These are phyloP conservation scores for human DNA, from an alignment of 2,113 vertebrate genomes.

Conservation along the genomic window GRCh38 chr5:4724501-4725000, in stretches of 20 bases:
- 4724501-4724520: not conserved
- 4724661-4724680: not conserved
- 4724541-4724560: too few species aligned
- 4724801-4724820: not conserved
- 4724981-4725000: rapidly evolving
- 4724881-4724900: not conserved
- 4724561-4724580: not conserved
- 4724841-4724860: not conserved
- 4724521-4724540: not conserved
- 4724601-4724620: not conserved
- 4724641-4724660: not conserved
- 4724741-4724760: not conserved
- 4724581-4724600: not conserved
- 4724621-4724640: not conserved
- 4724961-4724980: not conserved
- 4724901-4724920: too few species aligned
- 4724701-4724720: not conserved
- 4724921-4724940: too few species aligned
- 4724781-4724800: not conserved
- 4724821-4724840: not conserved
- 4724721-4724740: not conserved
- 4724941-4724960: rapidly evolving
- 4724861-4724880: rapidly evolving
- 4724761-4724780: not conserved
- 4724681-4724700: too few species aligned